Conservation (phyloP, 2,113 vertebrate species). For the Nothobranchius kuhntae region DNA sequence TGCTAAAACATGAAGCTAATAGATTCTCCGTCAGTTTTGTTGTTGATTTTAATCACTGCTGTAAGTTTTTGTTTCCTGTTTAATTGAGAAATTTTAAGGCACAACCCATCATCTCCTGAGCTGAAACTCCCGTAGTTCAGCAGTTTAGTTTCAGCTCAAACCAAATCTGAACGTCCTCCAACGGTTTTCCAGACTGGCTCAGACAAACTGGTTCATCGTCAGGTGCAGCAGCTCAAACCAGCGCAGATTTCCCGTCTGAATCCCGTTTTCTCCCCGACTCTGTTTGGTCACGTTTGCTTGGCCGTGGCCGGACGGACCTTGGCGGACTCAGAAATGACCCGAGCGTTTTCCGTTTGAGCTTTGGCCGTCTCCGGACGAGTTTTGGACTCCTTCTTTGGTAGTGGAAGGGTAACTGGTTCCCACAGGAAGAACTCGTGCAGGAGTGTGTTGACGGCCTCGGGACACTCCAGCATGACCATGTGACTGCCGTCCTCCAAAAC, state of each 20-base stretch:
- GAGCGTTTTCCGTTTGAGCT: conserved; percentile 34
- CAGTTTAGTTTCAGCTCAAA: not conserved
- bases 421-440: conserved; percentile 96
- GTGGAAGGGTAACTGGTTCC: conserved; percentile 82
- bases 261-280: not conserved
- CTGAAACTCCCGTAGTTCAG: not conserved
- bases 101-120: conserved; percentile 8
- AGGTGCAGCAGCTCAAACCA: conserved; percentile 1
- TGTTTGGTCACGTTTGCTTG: conserved; percentile 11
- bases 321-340: conserved; percentile 9
- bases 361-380: conserved; percentile 70
- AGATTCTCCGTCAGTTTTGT: not conserved
- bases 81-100: conserved; percentile 30
- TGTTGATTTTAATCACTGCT: not conserved
- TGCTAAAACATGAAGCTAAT: not conserved
- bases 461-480: conserved; percentile 99
- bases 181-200: conserved; percentile 2
- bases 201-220: not conserved
- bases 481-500: conserved; percentile 97
- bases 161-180: not conserved
- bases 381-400: conserved; percentile 66
- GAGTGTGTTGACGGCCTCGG: conserved; percentile 93
- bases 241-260: conserved; percentile 16
- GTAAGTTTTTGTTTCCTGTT: not conserved
- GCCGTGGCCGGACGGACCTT: conserved; percentile 53